Base-by-base conservation (phyloP, 2,888 invertebrate genomes). In the Drosophila suboccidentalis region DNA sequence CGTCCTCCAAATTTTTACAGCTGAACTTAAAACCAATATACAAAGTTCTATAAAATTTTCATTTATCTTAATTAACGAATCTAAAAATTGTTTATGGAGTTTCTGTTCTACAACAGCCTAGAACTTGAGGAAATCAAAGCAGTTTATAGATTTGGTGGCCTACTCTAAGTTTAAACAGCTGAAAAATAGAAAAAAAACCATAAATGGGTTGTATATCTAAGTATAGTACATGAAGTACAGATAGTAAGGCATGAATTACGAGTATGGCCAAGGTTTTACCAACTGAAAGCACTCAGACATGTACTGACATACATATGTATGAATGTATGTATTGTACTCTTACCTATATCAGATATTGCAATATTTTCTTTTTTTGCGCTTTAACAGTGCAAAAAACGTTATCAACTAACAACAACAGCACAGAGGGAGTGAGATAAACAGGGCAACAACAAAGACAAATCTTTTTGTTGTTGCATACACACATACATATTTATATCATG, bases 371-470 rank as follows among this genome's bases (percentile, higher is more conserved):
- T 49, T 49, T 54, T 64, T 47, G 60, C 57, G 49, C 49, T 71
- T 58, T 26, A 71, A 55, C 61, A 71, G 53, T 61, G 75, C 64
- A 60, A 79, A 63, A 63, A 81, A 69, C 51, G 41, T 82, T 79
- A 82, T 82, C 82, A 70, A 58, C 50, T 43, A 50, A 34, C 44
- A 61, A 68, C 43, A 59, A 51, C 15, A 34, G 15, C 29, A 62
- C 46, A 13, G 6, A 22, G 22, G 8, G 53, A 29, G 22, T 32
- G 29, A 3, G 54, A n/a, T 11, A 32, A 13, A 38, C 32, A 41
- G 43, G 46, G 41, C 41, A 49, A 34, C 47, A 67, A 80, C 53
- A 71, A 68, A 65, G 57, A 34, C 57, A 61, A 62, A 58, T 43
- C 44, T 47, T 60, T 73, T 69, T 69, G 43, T 44, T 55, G 32